A percentile compares a stretch with the other conserved stretches of the same genome.
Evolutionary conservation across 2,113 vertebrate genomes (phyloP).

Genomic region (Polyodon spathula): DNA sequence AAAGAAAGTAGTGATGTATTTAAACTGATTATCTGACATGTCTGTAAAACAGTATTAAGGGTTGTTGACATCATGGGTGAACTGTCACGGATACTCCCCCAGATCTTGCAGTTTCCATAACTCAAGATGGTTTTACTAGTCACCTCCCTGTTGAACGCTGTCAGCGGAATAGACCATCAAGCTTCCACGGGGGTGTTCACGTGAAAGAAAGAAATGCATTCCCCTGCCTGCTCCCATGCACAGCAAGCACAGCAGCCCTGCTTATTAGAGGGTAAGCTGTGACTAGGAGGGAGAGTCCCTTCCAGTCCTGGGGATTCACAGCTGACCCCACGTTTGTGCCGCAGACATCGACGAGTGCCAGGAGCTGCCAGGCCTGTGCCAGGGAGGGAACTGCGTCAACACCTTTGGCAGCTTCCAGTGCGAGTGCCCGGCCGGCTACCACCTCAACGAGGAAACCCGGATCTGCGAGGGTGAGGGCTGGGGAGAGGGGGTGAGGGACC

Average conservation of each 20-base stretch:
- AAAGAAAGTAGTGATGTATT: no score
- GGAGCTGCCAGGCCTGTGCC: slow-evolving; percentile 83
- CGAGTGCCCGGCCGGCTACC: slow-evolving; percentile 77
- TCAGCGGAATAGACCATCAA: no score
- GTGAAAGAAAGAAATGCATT: no score
- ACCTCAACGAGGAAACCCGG: slow-evolving; percentile 73
- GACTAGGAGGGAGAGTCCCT: not conserved
- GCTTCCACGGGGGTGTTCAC: no score
- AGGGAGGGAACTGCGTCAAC: slow-evolving; percentile 81
- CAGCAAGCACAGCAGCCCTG: not conserved
- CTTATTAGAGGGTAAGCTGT: not conserved
- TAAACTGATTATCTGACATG: not conserved
- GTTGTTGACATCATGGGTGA: no score
- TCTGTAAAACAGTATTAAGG: no score
- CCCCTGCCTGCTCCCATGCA: no score
- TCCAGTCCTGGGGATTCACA: not conserved
- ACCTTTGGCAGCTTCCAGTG: slow-evolving; percentile 94
- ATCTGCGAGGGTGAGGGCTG: slow-evolving; percentile 75
- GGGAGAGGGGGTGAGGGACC: not conserved
- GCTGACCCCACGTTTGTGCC: not conserved
- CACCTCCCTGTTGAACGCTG: no score
- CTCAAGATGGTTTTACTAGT: no score
- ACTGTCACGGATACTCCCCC: no score
- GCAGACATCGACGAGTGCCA: slow-evolving; percentile 87
- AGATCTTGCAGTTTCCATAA: no score